These are phyloP conservation scores for Drosophila ustulata DNA, from an alignment of 2,888 invertebrate genomes.

Conservation along the genomic window DNA sequence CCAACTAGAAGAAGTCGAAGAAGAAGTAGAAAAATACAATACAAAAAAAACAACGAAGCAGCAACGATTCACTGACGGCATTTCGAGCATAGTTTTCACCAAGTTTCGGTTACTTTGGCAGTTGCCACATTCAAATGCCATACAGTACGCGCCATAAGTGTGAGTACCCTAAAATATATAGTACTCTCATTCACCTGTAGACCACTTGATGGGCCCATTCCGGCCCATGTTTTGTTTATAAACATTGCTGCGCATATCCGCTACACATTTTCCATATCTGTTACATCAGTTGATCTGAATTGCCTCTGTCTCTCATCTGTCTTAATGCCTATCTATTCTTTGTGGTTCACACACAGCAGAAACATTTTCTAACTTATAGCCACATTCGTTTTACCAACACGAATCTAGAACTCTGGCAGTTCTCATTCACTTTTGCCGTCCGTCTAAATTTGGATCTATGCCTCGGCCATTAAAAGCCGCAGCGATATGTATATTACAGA, in stretches of 20 bases:
- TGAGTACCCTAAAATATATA: constrained; percentile 46
- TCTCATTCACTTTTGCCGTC: constrained; percentile 41
- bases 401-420: constrained; percentile 34
- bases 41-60: constrained; percentile 42
- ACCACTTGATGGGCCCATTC: constrained; percentile 40
- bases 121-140: constrained; percentile 50
- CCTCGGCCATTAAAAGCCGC: constrained; percentile 61
- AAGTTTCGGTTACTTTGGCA: constrained; percentile 43
- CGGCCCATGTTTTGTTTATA: constrained; percentile 60
- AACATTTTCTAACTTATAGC: constrained; percentile 44
- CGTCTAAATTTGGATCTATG: constrained; percentile 66
- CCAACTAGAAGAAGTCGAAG: not conserved
- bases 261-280: constrained; percentile 22
- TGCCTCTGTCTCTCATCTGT: not conserved
- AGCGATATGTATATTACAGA: constrained; percentile 32
- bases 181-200: constrained; percentile 10
- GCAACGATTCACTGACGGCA: constrained; percentile 35
- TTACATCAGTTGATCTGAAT: constrained; percentile 42
- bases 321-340: constrained; percentile 27
- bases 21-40: constrained; percentile 6
- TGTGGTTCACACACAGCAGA: constrained; percentile 6
- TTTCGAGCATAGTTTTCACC: constrained; percentile 37
- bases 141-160: constrained; percentile 71
- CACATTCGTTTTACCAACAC: constrained; percentile 49
- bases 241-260: constrained; percentile 62